phyloP scores from a whole-genome alignment of 1,140 invertebrate genomes.

The Oedothorax gibbosus region DNA sequence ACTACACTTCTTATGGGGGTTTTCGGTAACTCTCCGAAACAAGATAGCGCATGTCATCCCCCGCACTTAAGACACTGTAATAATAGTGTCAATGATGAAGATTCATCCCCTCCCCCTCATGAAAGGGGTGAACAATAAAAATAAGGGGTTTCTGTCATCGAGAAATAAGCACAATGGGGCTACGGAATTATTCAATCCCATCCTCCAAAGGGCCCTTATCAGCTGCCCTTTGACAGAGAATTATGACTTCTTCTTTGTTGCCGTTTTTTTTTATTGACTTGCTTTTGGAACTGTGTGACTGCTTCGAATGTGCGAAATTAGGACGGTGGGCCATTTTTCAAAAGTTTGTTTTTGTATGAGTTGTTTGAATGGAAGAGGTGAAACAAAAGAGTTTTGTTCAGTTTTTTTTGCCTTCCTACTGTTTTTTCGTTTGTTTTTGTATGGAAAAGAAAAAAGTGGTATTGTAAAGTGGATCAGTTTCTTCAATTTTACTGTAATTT shows the following conservation, averaged over 20 bases:
- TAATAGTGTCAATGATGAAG: conserved; percentile 49
- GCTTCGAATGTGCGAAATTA: conserved; percentile 44
- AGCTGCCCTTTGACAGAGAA: conserved; percentile 57
- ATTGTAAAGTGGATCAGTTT: too few species aligned
- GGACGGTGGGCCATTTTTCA: conserved; percentile 31
- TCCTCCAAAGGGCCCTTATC: conserved; percentile 33
- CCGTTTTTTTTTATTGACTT: conserved; percentile 50
- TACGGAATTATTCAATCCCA: conserved; percentile 45
- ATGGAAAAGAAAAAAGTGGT: neutral
- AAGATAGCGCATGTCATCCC: conserved; percentile 49
- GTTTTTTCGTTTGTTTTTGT: conserved; percentile 3
- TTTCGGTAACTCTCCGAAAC: conserved; percentile 20
- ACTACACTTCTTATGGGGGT: neutral
- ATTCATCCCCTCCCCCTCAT: neutral
- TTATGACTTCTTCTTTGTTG: conserved; percentile 55
- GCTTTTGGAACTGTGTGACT: conserved; percentile 11
- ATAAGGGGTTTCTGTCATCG: conserved; percentile 37
- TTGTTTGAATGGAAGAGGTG: neutral
- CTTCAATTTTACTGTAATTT: too few species aligned
- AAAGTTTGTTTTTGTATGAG: conserved; percentile 7
- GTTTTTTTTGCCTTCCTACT: neutral
- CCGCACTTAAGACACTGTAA: conserved; percentile 40
- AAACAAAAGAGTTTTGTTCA: conserved; percentile 8
- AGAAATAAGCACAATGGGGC: conserved; percentile 31
- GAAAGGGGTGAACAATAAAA: conserved; percentile 51